These are phyloP conservation scores for Eurystomus glaucurus DNA, from an alignment of 2,797 vertebrate genomes.

Conservation along the genomic window DNA sequence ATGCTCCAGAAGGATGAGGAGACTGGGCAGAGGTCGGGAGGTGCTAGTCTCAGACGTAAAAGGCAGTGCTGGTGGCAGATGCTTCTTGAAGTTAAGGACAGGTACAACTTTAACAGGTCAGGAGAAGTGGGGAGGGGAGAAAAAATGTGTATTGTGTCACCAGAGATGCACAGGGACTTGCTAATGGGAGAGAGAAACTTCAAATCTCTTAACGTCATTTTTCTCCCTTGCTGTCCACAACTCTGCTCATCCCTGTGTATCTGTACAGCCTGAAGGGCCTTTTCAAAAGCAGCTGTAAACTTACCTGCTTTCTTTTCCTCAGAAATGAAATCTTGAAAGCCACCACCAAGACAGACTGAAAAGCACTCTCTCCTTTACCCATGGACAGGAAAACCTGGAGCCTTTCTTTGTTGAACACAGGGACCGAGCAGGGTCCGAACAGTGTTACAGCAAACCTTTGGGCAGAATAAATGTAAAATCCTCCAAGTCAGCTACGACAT, in stretches of 20 bases:
- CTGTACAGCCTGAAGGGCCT: neutral
- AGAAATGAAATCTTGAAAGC: neutral
- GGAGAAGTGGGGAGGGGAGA: neutral
- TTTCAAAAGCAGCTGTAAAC: neutral
- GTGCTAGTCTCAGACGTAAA: neutral
- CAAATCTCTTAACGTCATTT: neutral
- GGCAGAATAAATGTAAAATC: conserved; percentile 42
- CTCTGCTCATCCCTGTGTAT: neutral
- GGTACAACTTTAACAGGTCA: neutral
- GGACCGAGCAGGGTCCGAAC: neutral
- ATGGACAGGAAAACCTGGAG: neutral
- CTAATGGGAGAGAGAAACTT: neutral
- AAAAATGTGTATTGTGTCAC: neutral
- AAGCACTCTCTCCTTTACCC: neutral
- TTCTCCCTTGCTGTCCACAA: neutral
- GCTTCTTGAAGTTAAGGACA: neutral
- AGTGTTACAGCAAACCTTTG: neutral
- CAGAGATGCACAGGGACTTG: neutral
- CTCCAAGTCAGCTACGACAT: conserved; percentile 8
- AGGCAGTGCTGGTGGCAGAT: neutral
- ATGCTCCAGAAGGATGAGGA: neutral
- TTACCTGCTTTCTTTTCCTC: neutral
- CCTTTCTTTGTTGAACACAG: neutral
- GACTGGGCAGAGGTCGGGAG: neutral
- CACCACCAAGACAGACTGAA: neutral